Evolutionary conservation across 2,888 invertebrate genomes (phyloP), one percentile per base, ranked within the genome.

Genomic region (Lacanobia oleracea): DNA sequence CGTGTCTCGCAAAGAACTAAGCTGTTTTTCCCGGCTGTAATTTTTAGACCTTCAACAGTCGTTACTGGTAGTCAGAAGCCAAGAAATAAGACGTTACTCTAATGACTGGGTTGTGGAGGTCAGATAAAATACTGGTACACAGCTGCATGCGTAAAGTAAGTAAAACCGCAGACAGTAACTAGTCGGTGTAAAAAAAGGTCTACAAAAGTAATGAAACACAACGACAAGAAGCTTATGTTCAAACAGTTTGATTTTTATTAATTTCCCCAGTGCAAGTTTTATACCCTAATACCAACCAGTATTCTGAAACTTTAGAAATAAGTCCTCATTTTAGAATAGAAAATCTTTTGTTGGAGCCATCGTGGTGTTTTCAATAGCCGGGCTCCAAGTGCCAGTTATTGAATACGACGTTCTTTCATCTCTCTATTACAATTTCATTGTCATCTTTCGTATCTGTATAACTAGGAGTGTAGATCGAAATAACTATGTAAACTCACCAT

Each of bases 171-270:
- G 33, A 5, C 33, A 33, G 33, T 5, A 33, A 6, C 33, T 33
- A 33, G 33, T 2, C 6, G 4, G 33, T 33, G 6, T 33, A 33
- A 33, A 33, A 33, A 33, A 33, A 33, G 33, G 27, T 27, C 27
- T 12, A 53, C 12, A 63, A 77, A 68, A 27, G n/a, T 18, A 57
- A 8, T 14, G 21, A 82, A 76, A 72, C 61, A 78, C 62, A 65
- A 79, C 70, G 80, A 84, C 86, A 86, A 88, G 84, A 83, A 77
- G 84, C 86, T 88, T 91, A 89, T 89, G 90, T 91, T 90, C 87
- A 89, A 90, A 87, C 79, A 83, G 83, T 73, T 82, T 90, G 86
- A 89, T 87, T 87, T 91, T 89, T 89, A 91, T 89, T 87, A 88
- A 83, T 81, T 64, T 82, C 77, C 16, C 12, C 68, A 73, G 66